Evolutionary conservation across 1,140 invertebrate species (phyloP).

Genomic region (Mactra quadrangularis): DNA sequence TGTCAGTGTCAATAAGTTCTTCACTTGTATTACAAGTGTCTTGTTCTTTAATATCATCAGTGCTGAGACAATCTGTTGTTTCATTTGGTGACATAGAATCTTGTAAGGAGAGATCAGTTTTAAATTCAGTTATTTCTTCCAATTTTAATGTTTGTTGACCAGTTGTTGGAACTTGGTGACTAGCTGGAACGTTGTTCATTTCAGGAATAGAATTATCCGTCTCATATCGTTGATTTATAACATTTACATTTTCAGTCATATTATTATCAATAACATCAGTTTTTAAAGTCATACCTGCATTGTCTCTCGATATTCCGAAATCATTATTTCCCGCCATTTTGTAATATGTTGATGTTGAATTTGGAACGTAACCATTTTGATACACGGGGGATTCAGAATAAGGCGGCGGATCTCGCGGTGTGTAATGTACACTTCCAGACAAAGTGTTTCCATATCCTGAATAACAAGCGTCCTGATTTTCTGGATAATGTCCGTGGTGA

Average conservation of each 20-base stretch:
- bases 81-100: conserved; percentile 48
- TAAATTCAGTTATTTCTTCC: conserved; percentile 60
- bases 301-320: conserved; percentile 33
- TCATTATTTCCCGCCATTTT: conserved; percentile 61
- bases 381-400: conserved; percentile 74
- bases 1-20: conserved; percentile 56
- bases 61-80: conserved; percentile 45
- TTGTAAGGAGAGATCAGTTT: conserved; percentile 63
- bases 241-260: conserved; percentile 37
- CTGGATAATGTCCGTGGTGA: conserved; percentile 70
- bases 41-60: conserved; percentile 51
- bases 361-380: conserved; percentile 71
- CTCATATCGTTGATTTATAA: conserved; percentile 60
- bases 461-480: conserved; percentile 67
- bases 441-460: conserved; percentile 64
- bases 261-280: conserved; percentile 63
- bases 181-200: conserved; percentile 34
- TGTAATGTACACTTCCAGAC: conserved; percentile 62
- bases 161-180: conserved; percentile 27
- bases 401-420: conserved; percentile 70
- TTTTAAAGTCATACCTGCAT: conserved; percentile 56
- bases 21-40: conserved; percentile 44
- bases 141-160: conserved; percentile 55
- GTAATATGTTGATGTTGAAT: conserved; percentile 67
- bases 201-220: conserved; percentile 42